Evolutionary conservation across 1,140 invertebrate species (phyloP).

Genomic region (Cardiocondyla obscurior): DNA sequence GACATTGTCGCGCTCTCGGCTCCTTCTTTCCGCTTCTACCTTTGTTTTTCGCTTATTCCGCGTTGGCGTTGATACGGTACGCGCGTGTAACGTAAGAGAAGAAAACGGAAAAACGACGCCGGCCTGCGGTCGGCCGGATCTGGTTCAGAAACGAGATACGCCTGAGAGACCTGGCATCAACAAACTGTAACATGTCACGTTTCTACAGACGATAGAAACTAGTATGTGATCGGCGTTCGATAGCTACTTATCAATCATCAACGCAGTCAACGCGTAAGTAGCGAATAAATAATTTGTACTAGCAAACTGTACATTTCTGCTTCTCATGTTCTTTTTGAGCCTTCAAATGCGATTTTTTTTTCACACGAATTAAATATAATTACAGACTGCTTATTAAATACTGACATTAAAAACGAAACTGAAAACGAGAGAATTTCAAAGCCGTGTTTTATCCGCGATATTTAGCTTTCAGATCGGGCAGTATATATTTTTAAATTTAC

Average conservation of each 20-base stretch:
- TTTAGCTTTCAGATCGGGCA: not conserved
- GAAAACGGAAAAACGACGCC: constrained; percentile 81
- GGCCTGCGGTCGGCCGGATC: constrained; percentile 80
- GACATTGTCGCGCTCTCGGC: not conserved
- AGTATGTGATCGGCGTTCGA: constrained; percentile 56
- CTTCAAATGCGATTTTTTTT: not conserved
- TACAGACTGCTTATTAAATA: not conserved
- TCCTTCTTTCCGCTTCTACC: constrained; percentile 1
- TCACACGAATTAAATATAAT: not conserved
- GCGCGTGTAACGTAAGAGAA: constrained; percentile 65
- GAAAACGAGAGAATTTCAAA: constrained; percentile 37
- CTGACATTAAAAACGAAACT: not conserved
- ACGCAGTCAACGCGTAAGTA: constrained; percentile 33
- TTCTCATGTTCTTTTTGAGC: not conserved
- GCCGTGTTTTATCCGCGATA: not conserved
- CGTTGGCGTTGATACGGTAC: not conserved
- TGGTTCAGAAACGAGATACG: constrained; percentile 82
- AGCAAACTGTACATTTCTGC: not conserved
- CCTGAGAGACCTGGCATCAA: constrained; percentile 83
- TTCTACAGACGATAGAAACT: constrained; percentile 56
- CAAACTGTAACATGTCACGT: constrained; percentile 74
- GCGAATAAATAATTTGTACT: not conserved
- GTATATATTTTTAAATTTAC: not conserved
- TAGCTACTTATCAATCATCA: constrained; percentile 31
- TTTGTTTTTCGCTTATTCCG: constrained; percentile 64